These are phyloP conservation scores for Ectemnius cavifrons DNA, from an alignment of 2,888 invertebrate species.

Conservation along the genomic window DNA sequence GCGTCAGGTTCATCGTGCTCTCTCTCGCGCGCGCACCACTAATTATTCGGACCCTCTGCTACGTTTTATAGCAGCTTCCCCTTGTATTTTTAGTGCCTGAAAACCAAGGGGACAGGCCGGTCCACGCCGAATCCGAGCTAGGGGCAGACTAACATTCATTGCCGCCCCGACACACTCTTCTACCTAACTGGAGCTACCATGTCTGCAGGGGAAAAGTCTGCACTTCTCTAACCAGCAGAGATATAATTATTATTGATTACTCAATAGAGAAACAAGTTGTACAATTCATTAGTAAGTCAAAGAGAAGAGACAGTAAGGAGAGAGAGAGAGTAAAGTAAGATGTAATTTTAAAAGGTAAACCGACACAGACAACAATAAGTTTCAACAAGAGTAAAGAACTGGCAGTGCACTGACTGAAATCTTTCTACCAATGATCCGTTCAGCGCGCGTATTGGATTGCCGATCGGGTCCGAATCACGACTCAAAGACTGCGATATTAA, in stretches of 20 bases:
- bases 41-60: slow-evolving; percentile 60
- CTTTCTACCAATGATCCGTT: slow-evolving; percentile 22
- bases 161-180: slow-evolving; percentile 6
- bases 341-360: slow-evolving; percentile 9
- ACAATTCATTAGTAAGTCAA: not conserved
- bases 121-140: not conserved
- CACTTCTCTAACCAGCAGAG: no score
- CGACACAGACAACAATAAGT: slow-evolving; percentile 17
- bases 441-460: not conserved
- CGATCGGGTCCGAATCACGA: slow-evolving; percentile 37
- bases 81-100: slow-evolving; percentile 57
- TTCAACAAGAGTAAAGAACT: slow-evolving; percentile 14
- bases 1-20: slow-evolving; percentile 30
- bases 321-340: slow-evolving; percentile 5
- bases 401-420: slow-evolving; percentile 25
- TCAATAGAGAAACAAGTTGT: not conserved
- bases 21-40: slow-evolving; percentile 36
- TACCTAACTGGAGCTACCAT: not conserved
- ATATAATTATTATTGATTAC: not conserved
- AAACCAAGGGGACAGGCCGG: slow-evolving; percentile 44
- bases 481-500: slow-evolving; percentile 50
- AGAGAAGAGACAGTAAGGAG: not conserved
- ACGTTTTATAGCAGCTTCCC: slow-evolving; percentile 55
- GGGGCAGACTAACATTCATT: not conserved
- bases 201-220: no score